A percentile compares a stretch with the other conserved stretches of the same genome.
These are phyloP conservation scores for Leucophenga montana DNA, from an alignment of 2,888 invertebrate species.

Conservation along the genomic window DNA sequence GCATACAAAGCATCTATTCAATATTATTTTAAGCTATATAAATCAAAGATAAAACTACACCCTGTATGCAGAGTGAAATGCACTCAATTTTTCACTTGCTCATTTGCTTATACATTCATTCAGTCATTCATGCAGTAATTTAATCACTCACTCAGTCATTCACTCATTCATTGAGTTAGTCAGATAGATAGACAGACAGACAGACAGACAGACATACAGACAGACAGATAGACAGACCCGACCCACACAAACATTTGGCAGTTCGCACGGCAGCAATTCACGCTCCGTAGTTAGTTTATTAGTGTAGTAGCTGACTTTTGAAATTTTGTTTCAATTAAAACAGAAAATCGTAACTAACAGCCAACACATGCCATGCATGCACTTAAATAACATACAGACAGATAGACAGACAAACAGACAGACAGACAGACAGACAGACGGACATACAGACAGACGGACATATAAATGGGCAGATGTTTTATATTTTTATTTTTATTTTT, in stretches of 20 bases:
- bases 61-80: slow-evolving; percentile 16
- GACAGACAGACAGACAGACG: too few relatives aligned
- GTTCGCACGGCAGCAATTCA: background rate
- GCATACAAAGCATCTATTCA: too few relatives aligned
- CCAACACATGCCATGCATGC: background rate
- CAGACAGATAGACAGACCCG: background rate
- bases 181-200: background rate
- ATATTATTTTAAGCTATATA: too few relatives aligned
- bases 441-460: slow-evolving; percentile 1
- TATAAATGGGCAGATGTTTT: background rate
- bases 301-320: slow-evolving; percentile 15
- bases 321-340: slow-evolving; percentile 24
- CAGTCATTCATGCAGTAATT: slow-evolving; percentile 24
- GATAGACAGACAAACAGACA: background rate
- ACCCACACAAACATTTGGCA: background rate
- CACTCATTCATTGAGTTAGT: background rate
- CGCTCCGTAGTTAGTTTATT: background rate
- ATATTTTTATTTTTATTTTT: background rate
- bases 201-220: background rate
- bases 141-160: background rate
- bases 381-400: too few relatives aligned
- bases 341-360: background rate
- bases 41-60: too few relatives aligned
- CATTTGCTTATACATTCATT: background rate
- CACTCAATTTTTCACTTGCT: too few relatives aligned